phyloP scores from a whole-genome alignment of 2,113 vertebrate species.

The Gadus chalcogrammus region DNA sequence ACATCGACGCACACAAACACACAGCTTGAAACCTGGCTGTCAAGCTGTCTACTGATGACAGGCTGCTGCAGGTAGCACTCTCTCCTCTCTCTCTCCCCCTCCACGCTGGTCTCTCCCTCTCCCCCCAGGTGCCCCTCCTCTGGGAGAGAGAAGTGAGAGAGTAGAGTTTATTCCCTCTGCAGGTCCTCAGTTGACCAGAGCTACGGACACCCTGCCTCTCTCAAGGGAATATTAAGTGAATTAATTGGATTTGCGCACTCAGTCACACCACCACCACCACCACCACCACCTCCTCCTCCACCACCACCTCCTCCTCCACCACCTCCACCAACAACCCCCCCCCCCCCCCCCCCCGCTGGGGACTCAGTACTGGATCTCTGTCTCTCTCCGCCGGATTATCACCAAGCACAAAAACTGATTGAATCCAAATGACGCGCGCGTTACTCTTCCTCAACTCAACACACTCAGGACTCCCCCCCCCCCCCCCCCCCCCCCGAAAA shows the following conservation, averaged over 20 bases:
- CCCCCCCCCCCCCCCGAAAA: no score
- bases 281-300: no score
- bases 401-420: slow-evolving; percentile 54
- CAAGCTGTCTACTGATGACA: background rate
- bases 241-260: slow-evolving; percentile 67
- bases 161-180: slow-evolving; percentile 33
- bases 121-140: no score
- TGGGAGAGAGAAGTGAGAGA: slow-evolving; percentile 20
- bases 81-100: no score
- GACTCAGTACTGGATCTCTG: slow-evolving; percentile 53
- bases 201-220: slow-evolving; percentile 37
- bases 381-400: slow-evolving; percentile 53
- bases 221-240: slow-evolving; percentile 65
- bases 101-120: no score
- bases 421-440: slow-evolving; percentile 62
- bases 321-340: slow-evolving; percentile 4
- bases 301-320: background rate
- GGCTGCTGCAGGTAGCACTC: no score
- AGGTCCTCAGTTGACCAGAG: slow-evolving; percentile 49
- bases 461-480: background rate
- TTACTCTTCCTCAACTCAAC: slow-evolving; percentile 62
- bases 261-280: slow-evolving; percentile 21
- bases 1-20: background rate
- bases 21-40: slow-evolving; percentile 5
- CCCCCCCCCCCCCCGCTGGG: slow-evolving; percentile 42